Percentiles rank a stretch among this genome's conserved stretches.
Evolutionary conservation across 2,888 invertebrate species (phyloP).

Genomic region (Andrena marginata): DNA sequence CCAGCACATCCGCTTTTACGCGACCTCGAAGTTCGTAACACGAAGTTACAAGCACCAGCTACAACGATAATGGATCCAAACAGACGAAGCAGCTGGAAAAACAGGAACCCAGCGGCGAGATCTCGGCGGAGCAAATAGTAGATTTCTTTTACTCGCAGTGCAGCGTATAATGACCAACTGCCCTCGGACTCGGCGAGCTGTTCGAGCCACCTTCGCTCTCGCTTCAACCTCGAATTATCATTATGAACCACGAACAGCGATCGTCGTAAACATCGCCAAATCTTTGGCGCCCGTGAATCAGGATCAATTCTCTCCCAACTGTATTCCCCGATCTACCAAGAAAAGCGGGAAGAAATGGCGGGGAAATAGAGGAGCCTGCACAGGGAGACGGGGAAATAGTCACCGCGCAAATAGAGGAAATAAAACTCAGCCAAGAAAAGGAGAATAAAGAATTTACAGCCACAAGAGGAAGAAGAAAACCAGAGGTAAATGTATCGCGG

Average conservation of each 20-base stretch:
- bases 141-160: not conserved
- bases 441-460: not conserved
- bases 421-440: not conserved
- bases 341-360: too few relatives aligned
- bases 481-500: not conserved
- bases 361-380: too few relatives aligned
- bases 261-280: not conserved
- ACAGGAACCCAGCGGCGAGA: not conserved
- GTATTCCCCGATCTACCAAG: too few relatives aligned
- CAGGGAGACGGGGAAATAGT: not conserved
- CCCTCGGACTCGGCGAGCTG: not conserved
- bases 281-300: too few relatives aligned
- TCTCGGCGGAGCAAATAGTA: not conserved
- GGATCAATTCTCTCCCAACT: too few relatives aligned
- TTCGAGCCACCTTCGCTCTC: not conserved
- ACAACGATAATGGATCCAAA: conserved; percentile 6
- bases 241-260: not conserved
- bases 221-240: not conserved
- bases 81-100: conserved; percentile 3
- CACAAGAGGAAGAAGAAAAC: not conserved
- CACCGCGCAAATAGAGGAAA: not conserved
- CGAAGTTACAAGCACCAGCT: conserved; percentile 2
- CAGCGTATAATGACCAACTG: not conserved
- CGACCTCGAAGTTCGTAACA: conserved; percentile 2
- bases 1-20: not conserved